Conservation (phyloP, 2,888 invertebrate genomes). For the Luffia ferchaultella region DNA sequence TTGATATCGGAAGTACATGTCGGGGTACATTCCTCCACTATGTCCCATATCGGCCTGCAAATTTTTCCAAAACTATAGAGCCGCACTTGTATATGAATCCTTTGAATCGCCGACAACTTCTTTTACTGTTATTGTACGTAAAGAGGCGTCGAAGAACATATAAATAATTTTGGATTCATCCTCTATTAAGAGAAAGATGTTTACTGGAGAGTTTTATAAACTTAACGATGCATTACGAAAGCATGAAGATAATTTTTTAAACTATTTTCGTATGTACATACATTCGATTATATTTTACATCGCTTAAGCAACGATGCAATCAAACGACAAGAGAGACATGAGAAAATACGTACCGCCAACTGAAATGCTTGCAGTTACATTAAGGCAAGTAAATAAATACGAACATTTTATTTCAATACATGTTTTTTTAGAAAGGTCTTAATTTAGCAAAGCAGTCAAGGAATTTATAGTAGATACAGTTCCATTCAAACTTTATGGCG, state of each 20-base stretch:
- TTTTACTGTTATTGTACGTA: not conserved
- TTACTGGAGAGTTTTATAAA: not conserved
- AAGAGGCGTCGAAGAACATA: not conserved
- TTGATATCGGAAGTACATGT: not conserved
- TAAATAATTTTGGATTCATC: not conserved
- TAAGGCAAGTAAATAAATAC: not conserved
- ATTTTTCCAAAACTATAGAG: not conserved
- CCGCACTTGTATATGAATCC: not conserved
- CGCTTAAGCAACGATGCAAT: not conserved
- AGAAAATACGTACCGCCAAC: not conserved
- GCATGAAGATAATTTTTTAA: not conserved
- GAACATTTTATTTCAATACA: not conserved
- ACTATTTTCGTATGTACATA: not conserved
- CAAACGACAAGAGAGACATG: not conserved
- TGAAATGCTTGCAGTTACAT: not conserved
- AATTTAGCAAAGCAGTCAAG: too few species aligned
- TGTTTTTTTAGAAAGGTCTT: not conserved
- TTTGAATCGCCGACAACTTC: not conserved
- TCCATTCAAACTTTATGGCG: too few species aligned
- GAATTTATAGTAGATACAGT: too few species aligned
- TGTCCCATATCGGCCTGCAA: not conserved
- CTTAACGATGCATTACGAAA: not conserved
- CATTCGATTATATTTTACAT: not conserved
- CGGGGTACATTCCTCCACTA: not conserved
- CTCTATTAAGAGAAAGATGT: not conserved